phyloP scores from a whole-genome alignment of 2,113 vertebrate species.

The Paracanthobrama guichenoti region DNA sequence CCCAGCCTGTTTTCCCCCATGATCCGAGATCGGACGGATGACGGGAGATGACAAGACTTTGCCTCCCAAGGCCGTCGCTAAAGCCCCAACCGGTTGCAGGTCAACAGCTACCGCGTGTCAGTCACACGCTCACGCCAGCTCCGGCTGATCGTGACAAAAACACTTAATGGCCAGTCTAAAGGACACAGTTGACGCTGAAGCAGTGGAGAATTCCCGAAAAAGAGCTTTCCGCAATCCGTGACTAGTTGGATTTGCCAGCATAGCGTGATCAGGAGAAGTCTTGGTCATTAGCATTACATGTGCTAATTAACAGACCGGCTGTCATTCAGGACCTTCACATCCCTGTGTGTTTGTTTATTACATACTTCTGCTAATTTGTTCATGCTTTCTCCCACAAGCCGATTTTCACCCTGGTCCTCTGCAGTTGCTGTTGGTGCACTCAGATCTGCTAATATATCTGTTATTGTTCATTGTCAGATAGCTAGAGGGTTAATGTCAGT shows the following conservation, averaged over 20 bases:
- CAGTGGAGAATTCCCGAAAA: not conserved
- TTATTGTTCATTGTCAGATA: too few species aligned
- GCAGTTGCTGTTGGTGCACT: too few species aligned
- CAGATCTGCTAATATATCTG: too few species aligned
- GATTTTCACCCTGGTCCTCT: too few species aligned
- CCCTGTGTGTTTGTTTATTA: not conserved
- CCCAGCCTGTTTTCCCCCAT: conserved; percentile 31
- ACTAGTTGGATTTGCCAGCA: not conserved
- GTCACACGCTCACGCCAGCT: not conserved
- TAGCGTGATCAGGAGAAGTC: not conserved
- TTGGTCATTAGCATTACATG: not conserved
- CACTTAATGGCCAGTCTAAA: conserved; percentile 1
- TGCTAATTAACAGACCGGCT: not conserved
- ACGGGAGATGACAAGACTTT: conserved; percentile 30
- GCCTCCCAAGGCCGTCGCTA: not conserved
- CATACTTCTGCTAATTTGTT: too few species aligned
- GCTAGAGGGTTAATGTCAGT: too few species aligned
- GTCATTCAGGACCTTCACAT: not conserved
- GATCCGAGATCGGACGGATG: conserved; percentile 3
- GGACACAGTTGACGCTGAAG: too few species aligned
- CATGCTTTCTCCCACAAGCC: too few species aligned
- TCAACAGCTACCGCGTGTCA: conserved; percentile 19
- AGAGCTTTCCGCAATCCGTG: not conserved
- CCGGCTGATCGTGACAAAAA: conserved; percentile 3
- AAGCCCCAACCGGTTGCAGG: conserved; percentile 2